phyloP scores from a whole-genome alignment of 2,113 vertebrate genomes.

The Scolopax mira region DNA sequence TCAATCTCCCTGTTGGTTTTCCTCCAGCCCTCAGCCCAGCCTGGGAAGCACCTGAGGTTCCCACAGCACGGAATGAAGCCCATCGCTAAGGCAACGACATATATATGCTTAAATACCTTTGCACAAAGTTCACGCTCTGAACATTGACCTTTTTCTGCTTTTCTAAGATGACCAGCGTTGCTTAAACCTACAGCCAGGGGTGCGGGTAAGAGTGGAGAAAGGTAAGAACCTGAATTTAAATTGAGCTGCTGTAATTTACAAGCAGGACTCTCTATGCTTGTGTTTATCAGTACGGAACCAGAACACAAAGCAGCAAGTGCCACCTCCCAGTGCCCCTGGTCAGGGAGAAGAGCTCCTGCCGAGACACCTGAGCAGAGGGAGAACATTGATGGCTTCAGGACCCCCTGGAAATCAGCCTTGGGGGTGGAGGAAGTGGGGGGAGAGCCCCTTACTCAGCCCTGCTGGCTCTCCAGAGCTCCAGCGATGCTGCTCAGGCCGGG shows the following conservation, averaged over 20 bases:
- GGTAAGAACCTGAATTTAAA: no score
- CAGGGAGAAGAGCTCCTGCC: neutral
- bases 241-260: no score
- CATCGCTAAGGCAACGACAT: neutral
- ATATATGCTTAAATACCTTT: rapidly evolving
- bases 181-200: neutral
- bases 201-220: neutral
- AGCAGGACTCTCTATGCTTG: neutral
- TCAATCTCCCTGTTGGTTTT: rapidly evolving
- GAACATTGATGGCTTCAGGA: rapidly evolving
- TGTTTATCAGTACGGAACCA: no score
- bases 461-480: neutral
- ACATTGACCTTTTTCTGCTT: neutral
- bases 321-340: rapidly evolving
- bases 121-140: neutral
- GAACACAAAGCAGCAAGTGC: rapidly evolving
- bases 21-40: neutral
- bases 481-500: neutral
- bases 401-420: rapidly evolving
- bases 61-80: rapidly evolving
- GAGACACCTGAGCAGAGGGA: rapidly evolving
- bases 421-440: neutral
- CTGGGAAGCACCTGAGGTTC: neutral
- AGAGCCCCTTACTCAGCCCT: neutral
- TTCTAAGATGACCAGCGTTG: neutral